A percentile compares a stretch with the other conserved stretches of the same genome.
Evolutionary conservation across 2,888 invertebrate species (phyloP).

Genomic region (Lampropteryx suffumata): DNA sequence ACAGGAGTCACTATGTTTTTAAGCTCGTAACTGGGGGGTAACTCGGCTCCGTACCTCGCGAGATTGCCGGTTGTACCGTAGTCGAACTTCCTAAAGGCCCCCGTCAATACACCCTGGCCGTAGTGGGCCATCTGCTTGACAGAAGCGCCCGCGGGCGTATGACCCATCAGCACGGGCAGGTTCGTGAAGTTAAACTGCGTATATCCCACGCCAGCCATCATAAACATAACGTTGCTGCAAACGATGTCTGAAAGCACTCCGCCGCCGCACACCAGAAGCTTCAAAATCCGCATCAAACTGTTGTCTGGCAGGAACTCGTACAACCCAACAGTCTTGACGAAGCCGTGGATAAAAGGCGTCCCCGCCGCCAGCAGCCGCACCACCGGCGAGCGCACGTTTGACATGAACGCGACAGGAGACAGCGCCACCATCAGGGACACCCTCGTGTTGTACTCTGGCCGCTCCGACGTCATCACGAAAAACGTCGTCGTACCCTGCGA

Average conservation of each 20-base stretch:
- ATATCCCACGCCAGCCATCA: constrained; percentile 82
- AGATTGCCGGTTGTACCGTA: constrained; percentile 54
- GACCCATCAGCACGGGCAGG: constrained; percentile 78
- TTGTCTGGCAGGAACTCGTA: constrained; percentile 86
- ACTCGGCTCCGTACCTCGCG: constrained; percentile 47
- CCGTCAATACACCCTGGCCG: constrained; percentile 68
- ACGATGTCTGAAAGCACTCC: constrained; percentile 69
- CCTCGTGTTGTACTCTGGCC: constrained; percentile 81
- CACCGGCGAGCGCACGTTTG: constrained; percentile 59
- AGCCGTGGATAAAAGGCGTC: constrained; percentile 42
- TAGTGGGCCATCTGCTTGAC: constrained; percentile 79
- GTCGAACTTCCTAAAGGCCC: constrained; percentile 57
- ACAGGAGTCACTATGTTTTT: constrained; percentile 55
- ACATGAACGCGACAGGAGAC: constrained; percentile 82
- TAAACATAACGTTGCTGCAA: constrained; percentile 84
- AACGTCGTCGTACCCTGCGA: constrained; percentile 86
- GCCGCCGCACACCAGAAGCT: constrained; percentile 66
- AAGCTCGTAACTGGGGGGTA: constrained; percentile 58
- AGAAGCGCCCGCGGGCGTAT: constrained; percentile 81
- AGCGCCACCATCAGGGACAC: constrained; percentile 79
- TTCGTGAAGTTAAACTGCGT: constrained; percentile 82
- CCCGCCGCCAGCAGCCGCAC: constrained; percentile 54
- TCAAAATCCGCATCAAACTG: constrained; percentile 69
- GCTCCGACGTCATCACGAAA: constrained; percentile 80
- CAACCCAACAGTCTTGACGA: constrained; percentile 67